A percentile compares a stretch with the other conserved stretches of the same genome.
Conservation (phyloP, 2,113 vertebrate species). For the Grantiella picta region DNA sequence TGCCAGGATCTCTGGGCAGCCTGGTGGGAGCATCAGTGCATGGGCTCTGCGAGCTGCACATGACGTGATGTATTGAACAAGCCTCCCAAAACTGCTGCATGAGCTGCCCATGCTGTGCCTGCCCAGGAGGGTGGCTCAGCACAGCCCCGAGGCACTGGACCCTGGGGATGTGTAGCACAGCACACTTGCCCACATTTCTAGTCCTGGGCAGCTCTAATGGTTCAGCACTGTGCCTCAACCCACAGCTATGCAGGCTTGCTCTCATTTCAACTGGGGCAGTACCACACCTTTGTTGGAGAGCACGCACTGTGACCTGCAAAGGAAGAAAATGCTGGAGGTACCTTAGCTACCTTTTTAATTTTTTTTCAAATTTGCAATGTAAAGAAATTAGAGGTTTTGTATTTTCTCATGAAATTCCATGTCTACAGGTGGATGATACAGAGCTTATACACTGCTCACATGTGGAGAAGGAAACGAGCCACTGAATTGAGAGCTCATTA, state of each 20-base stretch:
- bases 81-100: too few relatives aligned
- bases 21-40: too few relatives aligned
- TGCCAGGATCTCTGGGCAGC: neutral
- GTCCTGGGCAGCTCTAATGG: neutral
- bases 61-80: too few relatives aligned
- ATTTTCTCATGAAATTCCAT: neutral
- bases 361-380: neutral
- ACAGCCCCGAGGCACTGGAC: neutral
- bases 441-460: neutral
- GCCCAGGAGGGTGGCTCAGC: neutral
- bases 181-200: neutral
- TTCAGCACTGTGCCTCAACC: neutral
- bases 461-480: neutral
- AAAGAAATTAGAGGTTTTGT: neutral
- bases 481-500: neutral
- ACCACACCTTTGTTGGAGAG: neutral
- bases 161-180: neutral
- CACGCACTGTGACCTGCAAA: neutral
- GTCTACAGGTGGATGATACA: neutral
- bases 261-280: neutral
- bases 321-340: neutral
- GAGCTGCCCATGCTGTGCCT: neutral
- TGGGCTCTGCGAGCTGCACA: too few relatives aligned
- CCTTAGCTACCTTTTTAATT: neutral
- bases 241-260: rapidly evolving